These are phyloP conservation scores for Nemotelus nigrinus DNA, from an alignment of 2,888 invertebrate genomes.

Conservation along the genomic window DNA sequence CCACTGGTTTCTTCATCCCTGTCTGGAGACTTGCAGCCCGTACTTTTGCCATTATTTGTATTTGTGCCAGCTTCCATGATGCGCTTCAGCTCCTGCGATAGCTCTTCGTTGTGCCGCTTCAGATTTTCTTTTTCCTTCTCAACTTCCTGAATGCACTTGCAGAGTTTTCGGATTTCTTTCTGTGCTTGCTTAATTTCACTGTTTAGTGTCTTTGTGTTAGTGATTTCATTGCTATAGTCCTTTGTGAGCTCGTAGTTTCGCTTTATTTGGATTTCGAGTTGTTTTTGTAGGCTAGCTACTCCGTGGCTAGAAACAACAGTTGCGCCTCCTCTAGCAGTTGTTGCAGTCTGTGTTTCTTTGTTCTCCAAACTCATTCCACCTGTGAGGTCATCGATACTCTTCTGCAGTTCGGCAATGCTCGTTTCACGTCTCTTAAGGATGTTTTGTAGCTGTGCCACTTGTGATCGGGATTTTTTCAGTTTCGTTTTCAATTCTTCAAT, in stretches of 20 bases:
- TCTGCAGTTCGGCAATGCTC: slow-evolving; percentile 4
- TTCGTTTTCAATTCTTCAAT: slow-evolving; percentile 14
- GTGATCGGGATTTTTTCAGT: not conserved
- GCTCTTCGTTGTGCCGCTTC: not conserved
- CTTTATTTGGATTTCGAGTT: not conserved
- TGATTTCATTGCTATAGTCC: slow-evolving; percentile 25
- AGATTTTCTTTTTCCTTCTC: slow-evolving; percentile 4
- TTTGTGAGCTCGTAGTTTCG: slow-evolving; percentile 5
- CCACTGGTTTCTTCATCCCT: not conserved
- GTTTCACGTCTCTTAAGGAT: not conserved
- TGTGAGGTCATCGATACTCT: not conserved
- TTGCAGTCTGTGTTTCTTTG: not conserved
- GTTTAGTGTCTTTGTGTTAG: not conserved
- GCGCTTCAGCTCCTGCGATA: not conserved
- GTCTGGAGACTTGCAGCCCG: not conserved
- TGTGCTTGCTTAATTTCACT: slow-evolving; percentile 24
- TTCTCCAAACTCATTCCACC: not conserved
- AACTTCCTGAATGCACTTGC: slow-evolving; percentile 31
- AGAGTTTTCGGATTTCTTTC: slow-evolving; percentile 21
- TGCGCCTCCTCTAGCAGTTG: not conserved
- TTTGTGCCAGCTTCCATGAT: not conserved
- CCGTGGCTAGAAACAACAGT: not conserved
- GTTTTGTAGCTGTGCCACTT: not conserved
- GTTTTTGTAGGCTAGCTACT: not conserved
- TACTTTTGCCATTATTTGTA: not conserved